Base-by-base conservation (phyloP, 1,140 invertebrate species). In the Pygmarrhopalites habei region DNA sequence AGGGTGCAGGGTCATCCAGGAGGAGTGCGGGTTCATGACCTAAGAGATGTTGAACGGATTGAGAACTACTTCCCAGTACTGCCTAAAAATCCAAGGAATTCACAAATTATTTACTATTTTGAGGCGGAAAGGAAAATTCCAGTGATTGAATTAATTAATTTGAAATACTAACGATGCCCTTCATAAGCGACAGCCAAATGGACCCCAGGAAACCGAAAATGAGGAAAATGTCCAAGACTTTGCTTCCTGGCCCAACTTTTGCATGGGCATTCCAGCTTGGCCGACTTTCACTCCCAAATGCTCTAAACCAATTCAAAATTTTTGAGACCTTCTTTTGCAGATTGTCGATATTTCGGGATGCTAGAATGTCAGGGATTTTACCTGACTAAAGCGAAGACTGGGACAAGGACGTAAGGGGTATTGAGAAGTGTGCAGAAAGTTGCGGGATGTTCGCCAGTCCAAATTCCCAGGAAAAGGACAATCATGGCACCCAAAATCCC, bases 341-440 rank as follows among this genome's bases (percentile, higher is more conserved):
- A n/a, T n/a, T 7, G 15, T n/a, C n/a, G n/a, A n/a, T n/a, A n/a
- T n/a, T 35, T 35, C 15, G 15, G 32, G 15, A 15, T 35, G 5
- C 15, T 35, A 7, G 32, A 35, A 35, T 35, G 5, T 35, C 15
- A 35, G 15, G 15, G 5, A 15, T 15, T 35, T 29, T 43, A 68
- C 66, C 66, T 58, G 52, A 62, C 29, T 25, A 66, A 44, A 19
- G 60, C 69, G 28, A 47, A 32, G 15, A 68, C 60, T 14, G 69
- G 69, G 19, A 71, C 65, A 15, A 68, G 12, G 25, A 71, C 64
- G 39, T 68, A 71, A 23, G 69, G 69, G 41, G 68, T 47, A 49
- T 71, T 71, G 7, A 71, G 28, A 52, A 68, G 64, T n/a, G 64
- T 68, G 32, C 69, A 71, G 52, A 68, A 68, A 14, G 69, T 71